Evolutionary conservation across 2,888 invertebrate genomes (phyloP).

Genomic region (Leuctra nigra): DNA sequence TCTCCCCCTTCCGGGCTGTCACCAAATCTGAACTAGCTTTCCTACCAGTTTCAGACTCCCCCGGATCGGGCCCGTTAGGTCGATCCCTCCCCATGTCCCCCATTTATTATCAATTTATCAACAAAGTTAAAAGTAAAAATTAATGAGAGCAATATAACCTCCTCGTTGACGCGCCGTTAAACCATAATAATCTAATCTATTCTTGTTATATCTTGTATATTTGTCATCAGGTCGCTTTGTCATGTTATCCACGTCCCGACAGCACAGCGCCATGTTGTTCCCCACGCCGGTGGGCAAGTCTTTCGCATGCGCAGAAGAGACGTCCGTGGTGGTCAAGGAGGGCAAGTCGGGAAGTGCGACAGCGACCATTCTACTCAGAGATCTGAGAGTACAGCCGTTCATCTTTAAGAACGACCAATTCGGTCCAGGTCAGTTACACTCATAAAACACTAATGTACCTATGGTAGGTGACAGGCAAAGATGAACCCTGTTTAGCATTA

Average conservation of each 20-base stretch:
- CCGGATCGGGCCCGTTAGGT: no score
- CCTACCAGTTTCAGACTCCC: no score
- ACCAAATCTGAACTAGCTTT: neutral
- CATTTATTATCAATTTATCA: no score
- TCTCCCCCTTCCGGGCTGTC: neutral
- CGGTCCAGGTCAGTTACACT: constrained; percentile 44
- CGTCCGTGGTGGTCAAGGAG: constrained; percentile 53
- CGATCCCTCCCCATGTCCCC: no score
- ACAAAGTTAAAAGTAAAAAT: no score
- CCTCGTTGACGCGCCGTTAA: no score
- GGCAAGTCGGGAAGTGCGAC: constrained; percentile 36
- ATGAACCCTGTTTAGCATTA: no score
- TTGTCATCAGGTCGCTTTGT: constrained; percentile 37
- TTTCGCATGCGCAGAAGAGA: constrained; percentile 63
- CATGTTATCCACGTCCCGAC: constrained; percentile 49
- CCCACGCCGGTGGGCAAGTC: constrained; percentile 84
- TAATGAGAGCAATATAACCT: no score
- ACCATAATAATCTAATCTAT: no score
- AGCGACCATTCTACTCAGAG: constrained; percentile 57
- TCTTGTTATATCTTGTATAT: no score
- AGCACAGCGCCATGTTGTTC: constrained; percentile 58
- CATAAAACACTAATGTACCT: no score
- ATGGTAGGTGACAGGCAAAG: no score
- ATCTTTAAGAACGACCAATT: constrained; percentile 75
- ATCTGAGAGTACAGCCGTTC: constrained; percentile 77